These are phyloP conservation scores for Mustela nigripes DNA, from an alignment of 2,113 vertebrate species.

Conservation along the genomic window DNA sequence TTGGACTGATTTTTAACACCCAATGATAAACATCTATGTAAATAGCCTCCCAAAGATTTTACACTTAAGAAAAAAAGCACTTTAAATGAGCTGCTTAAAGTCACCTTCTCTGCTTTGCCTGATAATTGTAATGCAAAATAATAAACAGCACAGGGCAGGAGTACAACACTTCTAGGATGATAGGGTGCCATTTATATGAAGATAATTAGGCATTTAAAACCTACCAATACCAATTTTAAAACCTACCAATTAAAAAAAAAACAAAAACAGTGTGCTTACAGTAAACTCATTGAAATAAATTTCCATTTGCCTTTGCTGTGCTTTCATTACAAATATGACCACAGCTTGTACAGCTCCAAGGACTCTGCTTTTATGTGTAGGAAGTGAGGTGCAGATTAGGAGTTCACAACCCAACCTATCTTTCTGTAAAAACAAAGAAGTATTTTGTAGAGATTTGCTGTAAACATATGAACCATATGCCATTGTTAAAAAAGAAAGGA, in stretches of 20 bases:
- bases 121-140: constrained; percentile 87
- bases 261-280: constrained; percentile 47
- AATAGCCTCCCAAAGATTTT: constrained; percentile 86
- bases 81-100: constrained; percentile 87
- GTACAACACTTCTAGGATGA: constrained; percentile 80
- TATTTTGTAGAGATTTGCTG: constrained; percentile 57
- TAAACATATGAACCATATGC: constrained; percentile 66
- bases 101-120: constrained; percentile 88
- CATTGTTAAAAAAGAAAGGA: constrained; percentile 75
- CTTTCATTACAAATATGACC: constrained; percentile 70
- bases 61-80: constrained; percentile 76
- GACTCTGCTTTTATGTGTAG: constrained; percentile 58
- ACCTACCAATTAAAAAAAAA: constrained; percentile 82
- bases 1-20: constrained; percentile 84
- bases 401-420: constrained; percentile 57
- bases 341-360: constrained; percentile 69
- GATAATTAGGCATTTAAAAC: constrained; percentile 88
- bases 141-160: constrained; percentile 82
- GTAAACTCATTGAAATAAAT: constrained; percentile 84
- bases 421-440: constrained; percentile 66
- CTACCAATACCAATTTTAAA: constrained; percentile 84
- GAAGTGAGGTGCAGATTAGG: constrained; percentile 70
- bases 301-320: constrained; percentile 70
- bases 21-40: constrained; percentile 86
- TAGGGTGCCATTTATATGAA: constrained; percentile 83